Percentiles rank a stretch among this genome's conserved stretches.
Conservation (phyloP, 2,888 invertebrate species). For the Tipula confusa region DNA sequence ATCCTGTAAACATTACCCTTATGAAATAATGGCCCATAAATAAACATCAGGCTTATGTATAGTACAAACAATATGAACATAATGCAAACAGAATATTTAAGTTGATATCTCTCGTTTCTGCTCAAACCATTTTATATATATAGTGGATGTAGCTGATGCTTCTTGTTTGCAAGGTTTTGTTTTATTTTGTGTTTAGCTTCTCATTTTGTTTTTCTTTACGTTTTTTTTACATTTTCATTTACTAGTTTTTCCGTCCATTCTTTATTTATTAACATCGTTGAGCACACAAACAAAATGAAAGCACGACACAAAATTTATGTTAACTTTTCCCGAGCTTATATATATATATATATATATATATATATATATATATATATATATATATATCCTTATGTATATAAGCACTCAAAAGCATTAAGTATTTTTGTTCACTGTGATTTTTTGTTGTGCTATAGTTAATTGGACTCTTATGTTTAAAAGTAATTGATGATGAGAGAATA, state of each 20-base stretch:
- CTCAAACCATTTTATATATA: neutral
- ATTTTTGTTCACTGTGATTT: neutral
- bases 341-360: too few species aligned
- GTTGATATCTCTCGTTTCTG: neutral
- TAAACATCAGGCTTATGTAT: neutral
- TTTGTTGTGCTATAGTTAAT: neutral
- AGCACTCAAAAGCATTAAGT: neutral
- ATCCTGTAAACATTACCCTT: constrained; percentile 20
- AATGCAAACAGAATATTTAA: constrained; percentile 12
- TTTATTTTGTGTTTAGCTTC: neutral
- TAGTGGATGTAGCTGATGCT: neutral
- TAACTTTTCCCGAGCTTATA: neutral
- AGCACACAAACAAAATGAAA: neutral
- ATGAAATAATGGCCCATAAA: constrained; percentile 20
- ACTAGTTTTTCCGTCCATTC: neutral
- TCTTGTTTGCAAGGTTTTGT: neutral
- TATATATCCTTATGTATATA: too few species aligned
- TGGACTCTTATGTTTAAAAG: neutral
- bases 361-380: too few species aligned
- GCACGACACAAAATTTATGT: neutral
- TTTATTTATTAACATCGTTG: neutral
- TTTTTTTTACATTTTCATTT: neutral
- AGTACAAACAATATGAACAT: neutral
- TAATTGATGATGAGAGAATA: neutral
- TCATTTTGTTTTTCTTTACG: neutral